A percentile compares a stretch with the other conserved stretches of the same genome.
Evolutionary conservation across 1,140 invertebrate species (phyloP).

Genomic region (Drosophila ohnishii): DNA sequence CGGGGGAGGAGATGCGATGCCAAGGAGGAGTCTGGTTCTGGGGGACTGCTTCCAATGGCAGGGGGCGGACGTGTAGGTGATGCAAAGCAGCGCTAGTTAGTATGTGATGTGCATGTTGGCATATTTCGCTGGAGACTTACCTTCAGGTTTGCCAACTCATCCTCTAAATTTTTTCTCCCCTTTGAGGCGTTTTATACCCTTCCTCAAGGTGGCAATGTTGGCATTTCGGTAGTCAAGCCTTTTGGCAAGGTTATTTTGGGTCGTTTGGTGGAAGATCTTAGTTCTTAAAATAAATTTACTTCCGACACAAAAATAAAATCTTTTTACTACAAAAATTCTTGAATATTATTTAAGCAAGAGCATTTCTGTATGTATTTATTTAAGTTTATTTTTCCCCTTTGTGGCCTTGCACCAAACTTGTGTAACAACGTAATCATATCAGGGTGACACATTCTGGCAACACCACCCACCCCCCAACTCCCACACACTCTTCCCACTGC

Average conservation of each 20-base stretch:
- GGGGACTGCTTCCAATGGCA: background rate
- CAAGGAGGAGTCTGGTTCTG: background rate
- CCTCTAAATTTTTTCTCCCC: background rate
- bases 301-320: background rate
- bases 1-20: background rate
- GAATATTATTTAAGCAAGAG: background rate
- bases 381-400: background rate
- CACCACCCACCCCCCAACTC: background rate
- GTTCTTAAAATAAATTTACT: background rate
- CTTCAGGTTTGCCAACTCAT: conserved; percentile 14
- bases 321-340: background rate
- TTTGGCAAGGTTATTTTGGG: background rate
- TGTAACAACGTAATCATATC: conserved; percentile 67
- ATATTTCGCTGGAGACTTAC: conserved; percentile 51
- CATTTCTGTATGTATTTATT: background rate
- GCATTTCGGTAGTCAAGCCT: background rate
- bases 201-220: background rate
- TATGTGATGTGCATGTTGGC: conserved; percentile 64
- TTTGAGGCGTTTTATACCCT: conserved; percentile 19
- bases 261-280: background rate
- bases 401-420: conserved; percentile 40
- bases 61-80: conserved; percentile 32
- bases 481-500: background rate
- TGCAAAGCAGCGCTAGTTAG: conserved; percentile 49
- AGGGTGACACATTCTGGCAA: conserved; percentile 60